These are phyloP conservation scores for Cebidichthys violaceus DNA, from an alignment of 2,113 vertebrate species.

Conservation along the genomic window DNA sequence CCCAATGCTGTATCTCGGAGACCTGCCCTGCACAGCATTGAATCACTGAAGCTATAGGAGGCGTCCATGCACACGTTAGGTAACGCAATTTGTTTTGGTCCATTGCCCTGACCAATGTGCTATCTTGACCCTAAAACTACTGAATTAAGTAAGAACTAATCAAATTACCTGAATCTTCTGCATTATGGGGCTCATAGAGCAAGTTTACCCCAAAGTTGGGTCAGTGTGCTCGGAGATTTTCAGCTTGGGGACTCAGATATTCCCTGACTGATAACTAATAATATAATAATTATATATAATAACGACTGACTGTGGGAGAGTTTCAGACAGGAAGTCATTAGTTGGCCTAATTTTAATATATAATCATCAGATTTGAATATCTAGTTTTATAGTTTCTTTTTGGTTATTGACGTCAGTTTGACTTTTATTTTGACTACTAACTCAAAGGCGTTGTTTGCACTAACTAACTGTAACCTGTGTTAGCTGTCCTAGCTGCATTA, in stretches of 20 bases:
- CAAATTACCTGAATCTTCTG: too few species aligned
- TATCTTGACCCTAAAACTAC: background rate
- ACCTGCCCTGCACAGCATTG: background rate
- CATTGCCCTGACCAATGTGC: background rate
- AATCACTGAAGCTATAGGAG: too few species aligned
- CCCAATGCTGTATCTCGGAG: background rate
- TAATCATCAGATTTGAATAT: too few species aligned
- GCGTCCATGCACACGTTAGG: background rate
- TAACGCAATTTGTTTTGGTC: background rate
- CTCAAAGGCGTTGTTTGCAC: background rate
- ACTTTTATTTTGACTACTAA: background rate
- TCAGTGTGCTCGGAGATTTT: background rate
- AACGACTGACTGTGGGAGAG: too few species aligned
- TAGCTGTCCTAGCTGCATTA: background rate
- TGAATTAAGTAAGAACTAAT: too few species aligned
- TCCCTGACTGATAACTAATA: too few species aligned
- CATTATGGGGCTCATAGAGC: too few species aligned
- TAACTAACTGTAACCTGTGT: background rate
- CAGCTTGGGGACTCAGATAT: background rate
- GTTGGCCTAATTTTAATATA: too few species aligned
- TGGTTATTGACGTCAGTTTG: background rate
- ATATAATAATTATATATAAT: too few species aligned
- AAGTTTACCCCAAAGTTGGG: background rate
- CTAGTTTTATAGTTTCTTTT: too few species aligned
- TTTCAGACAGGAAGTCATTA: too few species aligned